Evolutionary conservation across 2,888 invertebrate species (phyloP).

Genomic region (Drepana falcataria): DNA sequence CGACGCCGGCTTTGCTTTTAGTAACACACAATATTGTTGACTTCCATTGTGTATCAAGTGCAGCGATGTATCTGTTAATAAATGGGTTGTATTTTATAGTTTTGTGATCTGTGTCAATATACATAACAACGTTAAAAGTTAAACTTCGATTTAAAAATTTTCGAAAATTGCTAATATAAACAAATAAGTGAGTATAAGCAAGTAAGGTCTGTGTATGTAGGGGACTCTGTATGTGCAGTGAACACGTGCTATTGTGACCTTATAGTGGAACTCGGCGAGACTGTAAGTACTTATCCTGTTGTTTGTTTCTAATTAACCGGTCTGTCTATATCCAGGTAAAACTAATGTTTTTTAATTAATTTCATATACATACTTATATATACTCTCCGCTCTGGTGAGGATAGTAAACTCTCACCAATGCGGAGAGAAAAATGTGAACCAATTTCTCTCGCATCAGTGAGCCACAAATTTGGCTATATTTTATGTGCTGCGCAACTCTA

Average conservation of each 20-base stretch:
- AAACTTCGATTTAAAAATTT: no score
- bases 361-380: no score
- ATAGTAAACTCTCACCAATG: slow-evolving; percentile 11
- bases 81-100: slow-evolving; percentile 5
- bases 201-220: slow-evolving; percentile 5
- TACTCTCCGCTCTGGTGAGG: no score
- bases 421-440: slow-evolving; percentile 16
- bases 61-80: slow-evolving; percentile 22
- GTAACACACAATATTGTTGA: slow-evolving; percentile 16
- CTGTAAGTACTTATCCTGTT: slow-evolving; percentile 30
- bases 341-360: no score
- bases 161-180: not conserved
- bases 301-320: slow-evolving; percentile 18
- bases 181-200: slow-evolving; percentile 5
- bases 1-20: slow-evolving; percentile 27
- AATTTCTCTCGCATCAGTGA: slow-evolving; percentile 20
- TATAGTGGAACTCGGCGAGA: slow-evolving; percentile 14
- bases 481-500: slow-evolving; percentile 32
- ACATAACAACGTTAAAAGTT: slow-evolving; percentile 13
- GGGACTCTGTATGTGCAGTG: slow-evolving; percentile 32
- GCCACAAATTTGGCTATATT: slow-evolving; percentile 22
- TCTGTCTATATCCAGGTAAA: not conserved
- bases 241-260: slow-evolving; percentile 28
- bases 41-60: slow-evolving; percentile 11
- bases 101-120: slow-evolving; percentile 30